A percentile compares a stretch with the other conserved stretches of the same genome.
Conservation (phyloP, 1,140 invertebrate genomes). For the Ceratina calcarata region DNA sequence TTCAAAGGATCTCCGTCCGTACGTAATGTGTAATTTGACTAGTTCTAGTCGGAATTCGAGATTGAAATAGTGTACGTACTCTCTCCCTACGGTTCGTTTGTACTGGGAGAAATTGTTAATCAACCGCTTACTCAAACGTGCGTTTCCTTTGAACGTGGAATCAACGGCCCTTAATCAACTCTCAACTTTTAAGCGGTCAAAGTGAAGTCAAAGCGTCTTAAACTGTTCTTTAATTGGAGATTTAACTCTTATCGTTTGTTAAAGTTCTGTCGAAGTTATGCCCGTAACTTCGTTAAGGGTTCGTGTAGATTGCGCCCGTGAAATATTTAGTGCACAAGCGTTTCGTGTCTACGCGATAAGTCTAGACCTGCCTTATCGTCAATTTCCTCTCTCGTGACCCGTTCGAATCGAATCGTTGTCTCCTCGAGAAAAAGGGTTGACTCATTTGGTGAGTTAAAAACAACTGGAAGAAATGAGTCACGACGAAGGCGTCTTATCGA, state of each 20-base stretch:
- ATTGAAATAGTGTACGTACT: not conserved
- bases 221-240: constrained; percentile 1
- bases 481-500: not conserved
- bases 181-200: not conserved
- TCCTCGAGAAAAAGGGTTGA: not conserved
- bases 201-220: not conserved
- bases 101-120: constrained; percentile 15
- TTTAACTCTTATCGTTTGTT: constrained; percentile 2
- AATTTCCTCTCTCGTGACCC: no score
- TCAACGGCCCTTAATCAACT: not conserved
- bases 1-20: no score
- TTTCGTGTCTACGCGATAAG: not conserved
- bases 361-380: not conserved
- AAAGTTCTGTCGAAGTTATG: not conserved
- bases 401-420: not conserved
- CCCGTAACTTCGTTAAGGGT: not conserved
- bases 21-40: not conserved
- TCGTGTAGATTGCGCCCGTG: not conserved
- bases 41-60: not conserved
- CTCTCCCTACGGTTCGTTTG: not conserved
- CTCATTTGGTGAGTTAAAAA: not conserved
- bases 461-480: not conserved
- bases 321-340: not conserved
- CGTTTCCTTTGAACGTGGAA: not conserved
- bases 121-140: not conserved